Base-by-base conservation (phyloP, 2,888 invertebrate species). In the Neoscelio sp. region DNA sequence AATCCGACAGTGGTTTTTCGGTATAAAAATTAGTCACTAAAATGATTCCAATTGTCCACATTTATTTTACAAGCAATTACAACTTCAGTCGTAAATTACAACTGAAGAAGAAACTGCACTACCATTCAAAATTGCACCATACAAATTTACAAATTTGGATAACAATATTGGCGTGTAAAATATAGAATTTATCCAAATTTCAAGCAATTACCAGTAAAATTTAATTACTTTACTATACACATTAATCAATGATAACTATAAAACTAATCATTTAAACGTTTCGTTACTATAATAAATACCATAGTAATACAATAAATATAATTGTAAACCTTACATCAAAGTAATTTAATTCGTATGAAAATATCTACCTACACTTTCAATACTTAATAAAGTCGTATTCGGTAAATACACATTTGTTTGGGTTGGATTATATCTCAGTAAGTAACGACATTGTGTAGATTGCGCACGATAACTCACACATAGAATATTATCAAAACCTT, bases 351-450 rank as follows among this genome's bases (percentile, higher is more conserved):
- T 52, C 46, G 56, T 68, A 56, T 46, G n/a, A 30, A 15, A 30
- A 30, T 23, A 30, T 60, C 23, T 50, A 62, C 60, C 60, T 71
- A 60, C 44, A 7, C 6, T 20, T 71, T 60, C 60, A 60, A 71
- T 73, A 64, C 30, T 42, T 73, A 73, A 73, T 73, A 73, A 64
- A 73, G 73, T 52, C 40, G 73, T 73, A 73, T 73, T 73, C 73
- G 48, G 73, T 73, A 73, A 62, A 56, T 48, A 28, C 46, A 56
- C 56, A 64, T 73, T 73, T 64, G 46, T 64, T 64, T 26, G 15
- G 38, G 46, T 42, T 56, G 68, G 56, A 58, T 71, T 77, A 71
- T 65, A 71, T 46, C 65, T 48, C 33, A 44, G 62, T 64, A 68
- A 54, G 62, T 62, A 77, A 70, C 33, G 77, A 77, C 77, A 58